phyloP scores from a whole-genome alignment of 2,113 vertebrate species.

The Phyllopteryx taeniolatus region DNA sequence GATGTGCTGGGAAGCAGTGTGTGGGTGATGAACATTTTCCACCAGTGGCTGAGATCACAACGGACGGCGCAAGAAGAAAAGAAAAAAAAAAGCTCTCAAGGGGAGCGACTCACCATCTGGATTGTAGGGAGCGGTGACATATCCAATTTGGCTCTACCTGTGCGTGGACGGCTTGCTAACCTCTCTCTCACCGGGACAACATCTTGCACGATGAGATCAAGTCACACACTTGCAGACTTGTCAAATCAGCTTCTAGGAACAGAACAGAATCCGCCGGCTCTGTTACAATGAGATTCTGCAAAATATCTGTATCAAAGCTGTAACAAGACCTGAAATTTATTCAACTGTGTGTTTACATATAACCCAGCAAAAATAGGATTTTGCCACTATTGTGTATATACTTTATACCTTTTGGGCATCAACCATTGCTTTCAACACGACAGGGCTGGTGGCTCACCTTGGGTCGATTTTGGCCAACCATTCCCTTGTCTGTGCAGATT shows the following conservation, averaged over 20 bases:
- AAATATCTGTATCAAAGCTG: neutral
- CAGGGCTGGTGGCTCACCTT: no score
- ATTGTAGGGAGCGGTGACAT: conserved; percentile 52
- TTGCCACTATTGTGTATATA: no score
- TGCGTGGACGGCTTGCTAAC: conserved; percentile 34
- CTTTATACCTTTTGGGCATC: no score
- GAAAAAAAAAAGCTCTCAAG: conserved; percentile 34
- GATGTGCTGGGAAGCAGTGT: conserved; percentile 42
- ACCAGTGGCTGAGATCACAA: conserved; percentile 12
- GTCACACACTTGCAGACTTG: conserved; percentile 5
- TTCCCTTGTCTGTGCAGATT: no score
- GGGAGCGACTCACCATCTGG: conserved; percentile 65
- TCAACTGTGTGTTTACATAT: no score
- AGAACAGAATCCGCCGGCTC: neutral
- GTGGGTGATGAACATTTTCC: conserved; percentile 62
- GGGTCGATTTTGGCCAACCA: no score
- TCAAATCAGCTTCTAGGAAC: neutral
- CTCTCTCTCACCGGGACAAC: conserved; percentile 15
- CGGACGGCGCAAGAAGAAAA: conserved; percentile 17
- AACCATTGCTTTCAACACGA: no score
- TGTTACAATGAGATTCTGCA: neutral
- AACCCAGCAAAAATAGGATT: no score
- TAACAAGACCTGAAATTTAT: neutral
- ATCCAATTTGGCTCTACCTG: conserved; percentile 56
- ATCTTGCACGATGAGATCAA: neutral